phyloP scores from a whole-genome alignment of 1,140 invertebrate genomes.

The Zaprionus capensis region DNA sequence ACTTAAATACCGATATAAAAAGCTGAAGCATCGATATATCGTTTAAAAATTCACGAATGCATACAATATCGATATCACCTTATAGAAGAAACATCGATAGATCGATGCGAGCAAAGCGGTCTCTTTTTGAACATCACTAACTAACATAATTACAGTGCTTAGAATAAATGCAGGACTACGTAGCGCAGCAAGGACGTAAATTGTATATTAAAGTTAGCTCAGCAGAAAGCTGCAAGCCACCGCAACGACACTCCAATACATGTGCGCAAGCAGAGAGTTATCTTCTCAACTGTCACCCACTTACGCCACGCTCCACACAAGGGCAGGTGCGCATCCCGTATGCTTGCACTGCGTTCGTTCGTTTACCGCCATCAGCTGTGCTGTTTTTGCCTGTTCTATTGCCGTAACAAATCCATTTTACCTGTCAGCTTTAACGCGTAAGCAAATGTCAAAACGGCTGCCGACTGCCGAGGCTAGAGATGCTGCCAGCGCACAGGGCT shows the following conservation, averaged over 20 bases:
- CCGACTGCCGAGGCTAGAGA: conserved; percentile 9
- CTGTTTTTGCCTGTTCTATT: conserved; percentile 60
- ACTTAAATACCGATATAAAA: no score
- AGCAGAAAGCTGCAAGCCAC: neutral
- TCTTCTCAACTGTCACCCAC: conserved; percentile 39
- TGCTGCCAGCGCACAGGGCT: conserved; percentile 17
- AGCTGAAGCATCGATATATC: no score
- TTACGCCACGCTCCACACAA: neutral
- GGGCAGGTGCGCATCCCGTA: conserved; percentile 1
- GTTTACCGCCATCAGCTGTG: conserved; percentile 11
- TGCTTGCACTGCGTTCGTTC: neutral
- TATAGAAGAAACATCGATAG: neutral
- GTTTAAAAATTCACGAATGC: no score
- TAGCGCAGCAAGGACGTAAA: neutral
- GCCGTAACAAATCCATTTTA: conserved; percentile 81
- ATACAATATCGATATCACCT: no score
- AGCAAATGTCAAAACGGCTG: conserved; percentile 72
- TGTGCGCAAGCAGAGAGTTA: conserved; percentile 24
- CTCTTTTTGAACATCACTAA: no score
- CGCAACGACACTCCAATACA: conserved; percentile 3
- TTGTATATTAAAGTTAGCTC: neutral
- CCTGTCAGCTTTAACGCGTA: conserved; percentile 78
- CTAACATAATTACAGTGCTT: neutral
- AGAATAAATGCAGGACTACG: neutral
- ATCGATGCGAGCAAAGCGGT: neutral